Conservation (phyloP, 2,888 invertebrate genomes). For the Magallana nippona region DNA sequence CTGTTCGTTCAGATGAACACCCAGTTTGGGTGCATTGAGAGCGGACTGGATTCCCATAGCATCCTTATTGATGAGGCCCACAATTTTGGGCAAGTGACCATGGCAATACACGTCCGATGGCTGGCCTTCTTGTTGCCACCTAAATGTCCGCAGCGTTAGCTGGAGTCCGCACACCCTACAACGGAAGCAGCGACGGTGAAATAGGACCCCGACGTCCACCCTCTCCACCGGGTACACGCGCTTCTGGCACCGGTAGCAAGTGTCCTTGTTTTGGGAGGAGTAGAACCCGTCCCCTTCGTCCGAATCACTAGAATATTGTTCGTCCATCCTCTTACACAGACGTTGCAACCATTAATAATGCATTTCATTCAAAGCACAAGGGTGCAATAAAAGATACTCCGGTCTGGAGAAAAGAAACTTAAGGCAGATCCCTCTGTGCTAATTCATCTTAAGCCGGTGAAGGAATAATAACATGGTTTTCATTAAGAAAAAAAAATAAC, state of each 20-base stretch:
- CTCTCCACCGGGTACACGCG: constrained; percentile 98
- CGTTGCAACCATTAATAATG: constrained; percentile 21
- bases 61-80: constrained; percentile 82
- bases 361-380: constrained; percentile 20
- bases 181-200: constrained; percentile 98
- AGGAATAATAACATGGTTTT: constrained; percentile 5
- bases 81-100: constrained; percentile 73
- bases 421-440: constrained; percentile 7
- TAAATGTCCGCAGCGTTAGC: constrained; percentile 76
- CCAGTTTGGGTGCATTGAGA: constrained; percentile 70
- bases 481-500: constrained; percentile 1
- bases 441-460: constrained; percentile 15
- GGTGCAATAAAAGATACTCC: constrained; percentile 11
- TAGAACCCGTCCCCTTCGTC: constrained; percentile 66
- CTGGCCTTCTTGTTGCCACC: constrained; percentile 75
- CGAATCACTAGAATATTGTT: constrained; percentile 63
- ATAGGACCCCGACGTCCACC: constrained; percentile 89
- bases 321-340: constrained; percentile 48
- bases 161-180: constrained; percentile 91
- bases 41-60: constrained; percentile 82
- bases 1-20: constrained; percentile 65
- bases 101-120: constrained; percentile 79
- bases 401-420: not conserved
- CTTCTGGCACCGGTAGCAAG: constrained; percentile 92
- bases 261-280: constrained; percentile 66